Evolutionary conservation across 2,888 invertebrate species (phyloP).

Genomic region (Drosophila longiperda): DNA sequence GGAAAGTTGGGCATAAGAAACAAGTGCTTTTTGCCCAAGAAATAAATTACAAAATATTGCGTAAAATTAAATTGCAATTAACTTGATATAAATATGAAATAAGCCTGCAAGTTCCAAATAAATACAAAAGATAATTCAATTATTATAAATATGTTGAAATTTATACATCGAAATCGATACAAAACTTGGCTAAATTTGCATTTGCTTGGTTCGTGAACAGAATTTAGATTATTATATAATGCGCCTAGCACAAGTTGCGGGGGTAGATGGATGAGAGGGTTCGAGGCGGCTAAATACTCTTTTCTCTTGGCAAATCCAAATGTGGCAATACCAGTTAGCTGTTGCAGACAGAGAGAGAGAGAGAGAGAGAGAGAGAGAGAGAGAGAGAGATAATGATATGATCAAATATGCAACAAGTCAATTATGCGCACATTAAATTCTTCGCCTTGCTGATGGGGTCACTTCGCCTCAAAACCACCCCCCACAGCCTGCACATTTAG

Average conservation of each 20-base stretch:
- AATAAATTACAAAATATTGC: not conserved
- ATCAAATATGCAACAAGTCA: slow-evolving; percentile 47
- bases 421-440: slow-evolving; percentile 74
- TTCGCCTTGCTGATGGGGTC: slow-evolving; percentile 25
- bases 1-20: not conserved
- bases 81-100: not conserved
- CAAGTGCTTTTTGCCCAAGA: not conserved
- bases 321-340: slow-evolving; percentile 10
- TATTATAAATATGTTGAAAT: not conserved
- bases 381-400: slow-evolving; percentile 18
- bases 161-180: not conserved
- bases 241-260: not conserved
- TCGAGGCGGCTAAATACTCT: not conserved
- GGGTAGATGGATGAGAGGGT: not conserved
- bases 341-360: not conserved
- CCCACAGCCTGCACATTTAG: not conserved
- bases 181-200: not conserved
- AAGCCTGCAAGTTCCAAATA: not conserved
- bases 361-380: not conserved
- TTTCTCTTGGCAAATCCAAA: slow-evolving; percentile 9
- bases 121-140: not conserved
- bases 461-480: not conserved
- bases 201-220: not conserved
- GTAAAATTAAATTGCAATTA: not conserved
- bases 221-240: not conserved